These are phyloP conservation scores for Ranitomeya imitator DNA, from an alignment of 2,113 vertebrate genomes.

Conservation along the genomic window DNA sequence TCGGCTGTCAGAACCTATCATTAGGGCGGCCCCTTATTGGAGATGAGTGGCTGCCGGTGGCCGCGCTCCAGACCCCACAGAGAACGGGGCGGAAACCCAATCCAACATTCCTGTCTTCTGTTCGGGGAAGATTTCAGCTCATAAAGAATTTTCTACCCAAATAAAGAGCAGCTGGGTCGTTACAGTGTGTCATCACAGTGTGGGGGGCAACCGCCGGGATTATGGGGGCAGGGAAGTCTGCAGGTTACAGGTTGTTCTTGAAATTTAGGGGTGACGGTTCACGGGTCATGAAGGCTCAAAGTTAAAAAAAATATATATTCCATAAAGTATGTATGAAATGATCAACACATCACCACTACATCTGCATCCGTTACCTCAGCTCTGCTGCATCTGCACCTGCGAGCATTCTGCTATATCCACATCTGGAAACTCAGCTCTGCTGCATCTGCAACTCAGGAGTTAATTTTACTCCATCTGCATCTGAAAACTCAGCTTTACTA, in stretches of 20 bases:
- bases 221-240: not conserved
- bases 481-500: not conserved
- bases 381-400: not conserved
- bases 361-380: not conserved
- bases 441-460: not conserved
- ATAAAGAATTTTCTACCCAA: not conserved
- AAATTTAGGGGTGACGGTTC: not conserved
- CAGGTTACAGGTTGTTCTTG: not conserved
- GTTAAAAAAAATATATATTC: too few species aligned
- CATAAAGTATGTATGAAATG: too few species aligned
- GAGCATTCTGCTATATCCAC: not conserved
- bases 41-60: not conserved
- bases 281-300: not conserved
- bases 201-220: too few species aligned
- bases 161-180: not conserved
- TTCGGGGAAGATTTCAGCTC: not conserved
- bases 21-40: not conserved
- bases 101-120: not conserved
- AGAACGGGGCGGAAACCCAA: not conserved
- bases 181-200: not conserved
- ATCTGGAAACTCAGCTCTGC: not conserved
- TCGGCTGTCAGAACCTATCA: not conserved
- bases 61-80: conserved; percentile 22
- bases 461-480: not conserved
- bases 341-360: not conserved